These are phyloP conservation scores for Chromis chromis DNA, from an alignment of 2,797 vertebrate species.

Conservation along the genomic window DNA sequence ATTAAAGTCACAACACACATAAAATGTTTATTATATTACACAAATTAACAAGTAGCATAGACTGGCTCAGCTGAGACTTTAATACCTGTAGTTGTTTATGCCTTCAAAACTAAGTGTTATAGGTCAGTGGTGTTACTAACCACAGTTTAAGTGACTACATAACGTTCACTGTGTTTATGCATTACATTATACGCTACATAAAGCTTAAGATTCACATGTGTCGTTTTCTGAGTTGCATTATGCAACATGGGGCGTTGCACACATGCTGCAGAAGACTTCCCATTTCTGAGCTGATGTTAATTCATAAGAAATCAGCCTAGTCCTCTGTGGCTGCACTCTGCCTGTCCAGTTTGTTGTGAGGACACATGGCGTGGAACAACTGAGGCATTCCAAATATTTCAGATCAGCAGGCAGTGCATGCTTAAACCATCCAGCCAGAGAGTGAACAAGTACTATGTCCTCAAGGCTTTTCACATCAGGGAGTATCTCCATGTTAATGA, in stretches of 20 bases:
- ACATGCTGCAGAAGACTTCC: slow-evolving; percentile 10
- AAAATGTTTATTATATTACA: too few species aligned
- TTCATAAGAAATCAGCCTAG: neutral
- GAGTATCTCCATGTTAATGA: slow-evolving; percentile 61
- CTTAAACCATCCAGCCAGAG: slow-evolving; percentile 54
- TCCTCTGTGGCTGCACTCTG: slow-evolving; percentile 6
- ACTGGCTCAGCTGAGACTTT: neutral
- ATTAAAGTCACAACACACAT: too few species aligned
- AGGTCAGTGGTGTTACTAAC: neutral
- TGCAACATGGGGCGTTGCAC: slow-evolving; percentile 7
- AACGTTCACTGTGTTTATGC: neutral
- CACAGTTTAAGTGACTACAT: too few species aligned
- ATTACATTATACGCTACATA: neutral
- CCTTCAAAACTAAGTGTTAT: neutral
- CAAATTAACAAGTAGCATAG: neutral
- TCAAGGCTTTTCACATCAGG: slow-evolving; percentile 59
- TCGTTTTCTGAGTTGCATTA: neutral
- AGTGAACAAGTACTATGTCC: slow-evolving; percentile 50
- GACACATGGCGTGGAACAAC: slow-evolving; percentile 23
- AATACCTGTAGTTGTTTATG: neutral
- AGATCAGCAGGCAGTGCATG: slow-evolving; percentile 55
- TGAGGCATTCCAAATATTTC: slow-evolving; percentile 58
- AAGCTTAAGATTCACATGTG: neutral
- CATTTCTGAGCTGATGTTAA: slow-evolving; percentile 4
- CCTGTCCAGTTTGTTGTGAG: slow-evolving; percentile 24